Evolutionary conservation across 2,797 vertebrate species (phyloP).

Genomic region (Schizothorax lantsangensis): DNA sequence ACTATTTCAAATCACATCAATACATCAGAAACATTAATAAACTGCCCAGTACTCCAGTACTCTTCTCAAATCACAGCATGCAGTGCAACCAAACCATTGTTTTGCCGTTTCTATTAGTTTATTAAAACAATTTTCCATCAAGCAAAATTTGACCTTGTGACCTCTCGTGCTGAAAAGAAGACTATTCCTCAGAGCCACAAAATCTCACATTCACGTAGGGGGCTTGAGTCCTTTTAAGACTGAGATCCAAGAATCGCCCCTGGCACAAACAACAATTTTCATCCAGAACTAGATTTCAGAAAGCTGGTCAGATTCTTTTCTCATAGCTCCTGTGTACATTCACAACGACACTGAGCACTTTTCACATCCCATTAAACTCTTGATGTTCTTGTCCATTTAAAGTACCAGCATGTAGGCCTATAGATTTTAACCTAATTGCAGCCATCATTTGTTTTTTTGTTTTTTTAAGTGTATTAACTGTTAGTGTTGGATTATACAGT

Average conservation of each 20-base stretch:
- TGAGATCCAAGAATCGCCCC: neutral
- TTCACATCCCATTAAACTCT: constrained; percentile 4
- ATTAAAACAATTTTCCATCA: neutral
- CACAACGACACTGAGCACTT: neutral
- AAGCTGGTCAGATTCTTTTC: neutral
- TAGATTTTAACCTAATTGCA: neutral
- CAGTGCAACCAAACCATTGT: neutral
- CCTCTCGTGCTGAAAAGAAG: neutral
- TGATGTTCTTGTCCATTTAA: neutral
- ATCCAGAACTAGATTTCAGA: neutral
- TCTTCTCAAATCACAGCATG: neutral
- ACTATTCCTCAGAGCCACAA: neutral
- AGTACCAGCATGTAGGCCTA: neutral
- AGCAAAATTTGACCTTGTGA: neutral
- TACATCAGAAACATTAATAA: neutral
- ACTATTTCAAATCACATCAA: neutral
- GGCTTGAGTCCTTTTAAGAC: neutral
- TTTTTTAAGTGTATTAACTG: neutral
- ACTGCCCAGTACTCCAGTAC: neutral
- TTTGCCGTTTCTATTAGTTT: neutral
- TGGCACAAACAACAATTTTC: constrained; percentile 9
- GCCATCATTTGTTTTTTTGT: neutral
- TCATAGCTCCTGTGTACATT: neutral
- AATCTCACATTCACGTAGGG: neutral
- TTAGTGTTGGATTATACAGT: neutral